Conservation (phyloP, 2,797 vertebrate species). For the Cyclura pinguis region DNA sequence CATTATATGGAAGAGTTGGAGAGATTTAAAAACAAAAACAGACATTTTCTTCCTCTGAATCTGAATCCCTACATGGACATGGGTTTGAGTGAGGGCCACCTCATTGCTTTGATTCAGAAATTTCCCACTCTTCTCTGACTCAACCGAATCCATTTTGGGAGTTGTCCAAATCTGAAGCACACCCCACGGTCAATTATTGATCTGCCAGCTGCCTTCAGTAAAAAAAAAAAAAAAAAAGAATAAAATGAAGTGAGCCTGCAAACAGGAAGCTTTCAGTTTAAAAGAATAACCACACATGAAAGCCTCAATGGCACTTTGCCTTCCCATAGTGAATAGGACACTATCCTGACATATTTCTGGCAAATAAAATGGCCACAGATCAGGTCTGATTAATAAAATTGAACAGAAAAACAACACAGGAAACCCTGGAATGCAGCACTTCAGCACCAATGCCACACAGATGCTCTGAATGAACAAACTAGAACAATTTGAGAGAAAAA, state of each 20-base stretch:
- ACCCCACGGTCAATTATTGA: background rate
- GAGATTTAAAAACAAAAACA: no score
- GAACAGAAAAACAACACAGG: background rate
- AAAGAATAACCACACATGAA: background rate
- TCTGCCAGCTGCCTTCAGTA: background rate
- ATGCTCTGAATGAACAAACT: background rate
- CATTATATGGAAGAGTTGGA: no score
- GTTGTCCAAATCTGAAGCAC: background rate
- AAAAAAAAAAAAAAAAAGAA: background rate
- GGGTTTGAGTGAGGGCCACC: background rate
- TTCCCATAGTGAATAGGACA: background rate
- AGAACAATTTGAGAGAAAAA: background rate
- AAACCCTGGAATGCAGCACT: background rate
- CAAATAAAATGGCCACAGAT: background rate
- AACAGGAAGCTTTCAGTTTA: background rate
- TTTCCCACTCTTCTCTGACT: background rate
- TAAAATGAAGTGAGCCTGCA: background rate
- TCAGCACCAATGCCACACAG: background rate
- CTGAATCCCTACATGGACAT: background rate
- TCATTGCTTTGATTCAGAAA: background rate
- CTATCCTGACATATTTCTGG: no score
- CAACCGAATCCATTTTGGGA: background rate
- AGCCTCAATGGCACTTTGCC: background rate
- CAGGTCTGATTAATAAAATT: no score
- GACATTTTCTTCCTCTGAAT: background rate